phyloP scores from a whole-genome alignment of 2,797 vertebrate genomes.

The Naso thynnoides region DNA sequence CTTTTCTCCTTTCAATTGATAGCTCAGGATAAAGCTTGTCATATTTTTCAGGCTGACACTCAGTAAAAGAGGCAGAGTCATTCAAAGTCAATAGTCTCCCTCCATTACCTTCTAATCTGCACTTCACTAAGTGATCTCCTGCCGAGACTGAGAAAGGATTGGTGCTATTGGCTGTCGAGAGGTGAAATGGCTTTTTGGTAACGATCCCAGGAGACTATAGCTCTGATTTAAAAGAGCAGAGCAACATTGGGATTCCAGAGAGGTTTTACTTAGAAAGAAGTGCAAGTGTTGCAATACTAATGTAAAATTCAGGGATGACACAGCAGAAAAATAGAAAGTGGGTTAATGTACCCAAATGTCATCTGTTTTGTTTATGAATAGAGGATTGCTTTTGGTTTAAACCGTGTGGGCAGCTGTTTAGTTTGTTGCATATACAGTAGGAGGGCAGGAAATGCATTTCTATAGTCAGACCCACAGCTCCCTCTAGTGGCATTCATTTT shows the following conservation, averaged over 20 bases:
- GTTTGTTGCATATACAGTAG: background rate
- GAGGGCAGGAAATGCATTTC: background rate
- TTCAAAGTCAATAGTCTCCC: constrained; percentile 18
- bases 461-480: constrained; percentile 23
- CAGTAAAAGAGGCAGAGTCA: background rate
- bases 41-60: background rate
- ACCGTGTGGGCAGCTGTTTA: background rate
- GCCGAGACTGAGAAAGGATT: constrained; percentile 13
- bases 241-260: background rate
- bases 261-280: constrained; percentile 5
- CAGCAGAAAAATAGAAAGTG: background rate
- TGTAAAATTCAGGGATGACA: constrained; percentile 7
- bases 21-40: background rate
- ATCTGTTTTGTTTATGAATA: constrained; percentile 5
- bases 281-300: background rate
- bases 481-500: constrained; percentile 45
- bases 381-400: background rate
- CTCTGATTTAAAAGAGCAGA: constrained; percentile 21
- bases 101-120: constrained; percentile 21
- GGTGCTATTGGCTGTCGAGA: constrained; percentile 6
- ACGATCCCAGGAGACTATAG: constrained; percentile 23
- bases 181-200: constrained; percentile 42
- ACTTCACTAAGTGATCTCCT: constrained; percentile 47
- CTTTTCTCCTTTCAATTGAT: background rate
- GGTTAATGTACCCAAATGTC: background rate